These are phyloP conservation scores for Biston stratarius DNA, from an alignment of 2,888 invertebrate genomes.

Conservation along the genomic window DNA sequence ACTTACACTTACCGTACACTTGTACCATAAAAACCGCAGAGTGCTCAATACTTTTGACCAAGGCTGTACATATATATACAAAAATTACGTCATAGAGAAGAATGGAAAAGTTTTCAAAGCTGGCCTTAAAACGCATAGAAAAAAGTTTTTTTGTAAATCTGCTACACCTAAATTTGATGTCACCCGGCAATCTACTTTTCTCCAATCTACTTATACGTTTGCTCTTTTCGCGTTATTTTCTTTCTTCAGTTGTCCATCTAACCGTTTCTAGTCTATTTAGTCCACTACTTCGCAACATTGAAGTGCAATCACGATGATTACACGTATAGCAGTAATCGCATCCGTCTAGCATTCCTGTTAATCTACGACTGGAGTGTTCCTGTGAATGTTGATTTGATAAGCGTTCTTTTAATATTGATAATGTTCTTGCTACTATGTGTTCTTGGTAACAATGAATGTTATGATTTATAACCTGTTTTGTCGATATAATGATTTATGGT, in stretches of 20 bases:
- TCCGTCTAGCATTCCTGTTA: constrained; percentile 30
- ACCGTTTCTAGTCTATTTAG: constrained; percentile 5
- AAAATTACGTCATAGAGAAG: too few relatives aligned
- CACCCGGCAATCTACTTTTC: too few relatives aligned
- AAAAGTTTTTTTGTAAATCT: too few relatives aligned
- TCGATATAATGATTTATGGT: background rate
- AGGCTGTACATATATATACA: too few relatives aligned
- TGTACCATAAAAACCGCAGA: too few relatives aligned
- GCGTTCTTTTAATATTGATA: constrained; percentile 11
- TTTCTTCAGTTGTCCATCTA: background rate
- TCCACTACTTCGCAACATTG: constrained; percentile 34
- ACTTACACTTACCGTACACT: too few relatives aligned
- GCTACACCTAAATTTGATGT: too few relatives aligned
- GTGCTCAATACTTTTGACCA: too few relatives aligned
- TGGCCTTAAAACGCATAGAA: too few relatives aligned
- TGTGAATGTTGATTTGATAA: constrained; percentile 11
- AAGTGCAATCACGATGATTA: constrained; percentile 54
- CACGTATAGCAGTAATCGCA: constrained; percentile 46
- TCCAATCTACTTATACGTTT: background rate
- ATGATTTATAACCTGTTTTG: background rate
- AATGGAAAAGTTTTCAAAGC: too few relatives aligned
- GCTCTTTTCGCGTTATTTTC: background rate
- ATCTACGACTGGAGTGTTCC: constrained; percentile 27
- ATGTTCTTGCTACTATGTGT: constrained; percentile 6
- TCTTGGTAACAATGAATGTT: constrained; percentile 3